phyloP scores from a whole-genome alignment of 2,113 vertebrate species.

The Phoxinus phoxinus region DNA sequence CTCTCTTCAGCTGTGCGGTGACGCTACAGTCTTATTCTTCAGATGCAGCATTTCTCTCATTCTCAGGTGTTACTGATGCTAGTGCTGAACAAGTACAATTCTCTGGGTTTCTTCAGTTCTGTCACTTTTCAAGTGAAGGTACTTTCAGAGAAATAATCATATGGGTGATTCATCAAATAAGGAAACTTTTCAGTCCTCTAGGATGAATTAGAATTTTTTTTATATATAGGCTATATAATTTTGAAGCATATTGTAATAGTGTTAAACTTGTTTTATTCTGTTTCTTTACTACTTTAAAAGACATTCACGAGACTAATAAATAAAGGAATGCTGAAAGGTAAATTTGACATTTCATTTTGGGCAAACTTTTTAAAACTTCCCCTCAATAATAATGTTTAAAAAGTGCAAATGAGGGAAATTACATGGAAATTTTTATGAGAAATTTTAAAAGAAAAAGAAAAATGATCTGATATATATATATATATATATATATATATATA shows the following conservation, averaged over 20 bases:
- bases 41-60: conserved; percentile 16
- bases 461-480: too few relatives aligned
- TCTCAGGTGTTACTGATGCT: background rate
- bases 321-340: background rate
- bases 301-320: background rate
- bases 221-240: background rate
- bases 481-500: too few relatives aligned
- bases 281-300: background rate
- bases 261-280: too few relatives aligned
- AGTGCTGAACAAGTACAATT: background rate
- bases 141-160: background rate
- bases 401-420: background rate
- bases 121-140: background rate
- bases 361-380: background rate
- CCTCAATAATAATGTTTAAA: background rate
- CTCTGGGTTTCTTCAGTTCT: background rate
- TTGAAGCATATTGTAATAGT: too few relatives aligned
- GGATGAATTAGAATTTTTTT: background rate
- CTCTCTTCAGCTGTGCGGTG: conserved; percentile 8
- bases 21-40: background rate
- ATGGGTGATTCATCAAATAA: background rate
- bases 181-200: background rate
- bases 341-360: background rate
- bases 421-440: background rate
- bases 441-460: background rate